Evolutionary conservation across 2,113 vertebrate genomes (phyloP), one percentile per base, ranked within the genome.

Genomic region (Zosterops borbonicus): DNA sequence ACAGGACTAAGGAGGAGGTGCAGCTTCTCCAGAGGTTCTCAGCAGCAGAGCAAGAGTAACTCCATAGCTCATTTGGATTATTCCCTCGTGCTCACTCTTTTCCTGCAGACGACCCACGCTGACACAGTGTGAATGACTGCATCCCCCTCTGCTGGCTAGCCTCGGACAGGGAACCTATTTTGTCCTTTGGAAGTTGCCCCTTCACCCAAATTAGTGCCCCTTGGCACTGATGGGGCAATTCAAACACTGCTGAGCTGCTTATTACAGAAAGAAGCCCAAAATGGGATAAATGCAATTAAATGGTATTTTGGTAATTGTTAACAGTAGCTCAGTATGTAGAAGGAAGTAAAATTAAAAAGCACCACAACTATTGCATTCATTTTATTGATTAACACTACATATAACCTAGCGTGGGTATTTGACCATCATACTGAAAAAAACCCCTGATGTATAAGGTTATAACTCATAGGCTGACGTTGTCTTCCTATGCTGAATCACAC

Each of bases 61-160:
- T 55, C 64, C 56, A 16, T 21, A 29, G 24, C 0, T 0, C 19
- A 25, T 47, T 7, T 23, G 3, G 1, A 29, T 53, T 37, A 29
- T 25, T 52, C 31, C 5, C 10, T 69, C 10, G 2, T 41, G 18
- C n/a, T 33, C 8, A 21, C 3, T 67, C 9, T 64, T 35, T 60
- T 23, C 33, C 58, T 31, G 65, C 65, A 52, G 35, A 74, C 5
- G 56, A 83, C 18, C 16, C 52, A 19, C 23, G 70, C 5, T 0
- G 2, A 20, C 31, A 6, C 23, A 31, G 25, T 33, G 47, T 10
- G 29, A 62, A 63, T 68, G 94, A 49, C 1, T 76, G 78, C 63
- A 91, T 87, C 95, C 49, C 95, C 95, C 96, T 85, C 97, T 97
- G 4, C 95, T 79, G 96, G 96, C 74, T 71, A 50, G 47, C 7